These are phyloP conservation scores for Heliconius nattereri DNA, from an alignment of 1,140 invertebrate species.

Conservation along the genomic window DNA sequence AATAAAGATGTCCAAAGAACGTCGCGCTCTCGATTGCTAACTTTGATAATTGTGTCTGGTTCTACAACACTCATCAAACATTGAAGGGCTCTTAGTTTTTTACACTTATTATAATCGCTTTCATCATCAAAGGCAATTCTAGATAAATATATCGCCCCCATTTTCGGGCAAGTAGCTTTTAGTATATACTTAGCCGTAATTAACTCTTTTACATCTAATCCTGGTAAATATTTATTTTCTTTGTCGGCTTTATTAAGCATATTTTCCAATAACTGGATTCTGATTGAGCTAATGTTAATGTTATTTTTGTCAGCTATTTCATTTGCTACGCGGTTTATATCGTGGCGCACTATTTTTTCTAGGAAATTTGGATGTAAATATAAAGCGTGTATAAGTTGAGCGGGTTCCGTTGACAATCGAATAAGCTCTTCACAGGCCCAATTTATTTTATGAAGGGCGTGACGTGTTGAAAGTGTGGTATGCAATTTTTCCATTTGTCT, in stretches of 20 bases:
- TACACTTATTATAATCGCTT: constrained; percentile 72
- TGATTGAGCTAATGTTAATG: constrained; percentile 73
- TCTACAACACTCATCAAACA: constrained; percentile 77
- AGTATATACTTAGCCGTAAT: constrained; percentile 78
- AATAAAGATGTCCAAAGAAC: constrained; percentile 69
- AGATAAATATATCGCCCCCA: constrained; percentile 78
- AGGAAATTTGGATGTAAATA: constrained; percentile 81
- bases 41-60: constrained; percentile 72
- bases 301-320: constrained; percentile 81
- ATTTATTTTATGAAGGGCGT: constrained; percentile 81
- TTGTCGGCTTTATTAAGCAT: constrained; percentile 64
- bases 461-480: constrained; percentile 81
- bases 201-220: constrained; percentile 65
- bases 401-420: constrained; percentile 78
- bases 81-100: constrained; percentile 77
- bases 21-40: constrained; percentile 66
- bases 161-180: constrained; percentile 77
- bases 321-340: constrained; percentile 81
- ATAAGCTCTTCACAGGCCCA: constrained; percentile 81
- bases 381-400: constrained; percentile 79
- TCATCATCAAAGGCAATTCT: constrained; percentile 77
- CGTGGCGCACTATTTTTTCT: constrained; percentile 74
- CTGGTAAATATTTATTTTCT: constrained; percentile 52
- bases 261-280: constrained; percentile 78
- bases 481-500: constrained; percentile 81